Conservation (phyloP, 1,140 invertebrate genomes). For the Mycetomoellerius zeteki region DNA sequence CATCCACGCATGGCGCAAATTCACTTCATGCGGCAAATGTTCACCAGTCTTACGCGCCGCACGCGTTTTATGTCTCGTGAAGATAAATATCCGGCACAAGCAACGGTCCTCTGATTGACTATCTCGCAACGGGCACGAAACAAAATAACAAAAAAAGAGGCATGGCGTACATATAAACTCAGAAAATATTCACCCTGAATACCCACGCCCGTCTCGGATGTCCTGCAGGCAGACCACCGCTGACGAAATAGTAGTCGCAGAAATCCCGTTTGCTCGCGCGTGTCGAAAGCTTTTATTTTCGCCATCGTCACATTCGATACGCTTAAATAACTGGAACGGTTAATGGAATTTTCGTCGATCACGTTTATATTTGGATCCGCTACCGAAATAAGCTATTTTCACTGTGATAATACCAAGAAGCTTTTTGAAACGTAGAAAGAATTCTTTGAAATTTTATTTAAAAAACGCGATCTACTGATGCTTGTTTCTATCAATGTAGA, state of each 20-base stretch:
- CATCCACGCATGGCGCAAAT: slow-evolving; percentile 16
- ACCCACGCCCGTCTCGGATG: slow-evolving; percentile 4
- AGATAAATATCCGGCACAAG: slow-evolving; percentile 46
- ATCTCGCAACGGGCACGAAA: not conserved
- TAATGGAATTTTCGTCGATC: slow-evolving; percentile 45
- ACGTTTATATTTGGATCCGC: slow-evolving; percentile 23
- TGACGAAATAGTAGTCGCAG: slow-evolving; percentile 25
- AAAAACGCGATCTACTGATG: not conserved
- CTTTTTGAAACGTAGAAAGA: not conserved
- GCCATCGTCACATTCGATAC: slow-evolving; percentile 22
- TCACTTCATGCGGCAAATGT: slow-evolving; percentile 34
- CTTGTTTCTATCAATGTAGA: too few species aligned
- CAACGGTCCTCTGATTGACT: not conserved
- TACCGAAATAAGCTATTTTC: slow-evolving; percentile 25
- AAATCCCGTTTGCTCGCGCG: slow-evolving; percentile 13
- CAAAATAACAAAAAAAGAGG: not conserved
- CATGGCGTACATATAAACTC: not conserved
- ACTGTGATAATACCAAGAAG: not conserved
- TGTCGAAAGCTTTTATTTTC: slow-evolving; percentile 35
- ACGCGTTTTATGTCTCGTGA: slow-evolving; percentile 12
- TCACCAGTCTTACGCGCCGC: slow-evolving; percentile 24
- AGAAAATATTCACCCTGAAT: slow-evolving; percentile 23
- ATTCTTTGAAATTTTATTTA: not conserved
- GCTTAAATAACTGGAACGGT: slow-evolving; percentile 42
- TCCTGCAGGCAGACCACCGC: not conserved